Conservation (phyloP, 2,113 vertebrate species). For the Siniperca chuatsi region DNA sequence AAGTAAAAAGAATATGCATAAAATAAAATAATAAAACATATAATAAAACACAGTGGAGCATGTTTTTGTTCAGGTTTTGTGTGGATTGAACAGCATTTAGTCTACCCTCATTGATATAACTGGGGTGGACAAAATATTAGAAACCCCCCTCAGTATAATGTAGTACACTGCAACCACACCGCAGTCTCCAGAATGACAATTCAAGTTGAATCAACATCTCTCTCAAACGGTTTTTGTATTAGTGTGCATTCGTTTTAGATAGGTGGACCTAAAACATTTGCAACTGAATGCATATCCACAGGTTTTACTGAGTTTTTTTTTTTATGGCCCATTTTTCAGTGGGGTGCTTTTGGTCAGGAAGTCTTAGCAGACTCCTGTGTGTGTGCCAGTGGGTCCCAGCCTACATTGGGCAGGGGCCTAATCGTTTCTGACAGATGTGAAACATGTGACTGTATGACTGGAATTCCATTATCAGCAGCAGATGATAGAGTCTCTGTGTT, state of each 20-base stretch:
- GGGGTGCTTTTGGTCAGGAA: constrained; percentile 33
- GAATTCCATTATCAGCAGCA: constrained; percentile 71
- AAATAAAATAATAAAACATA: background rate
- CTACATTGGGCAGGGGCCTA: constrained; percentile 50
- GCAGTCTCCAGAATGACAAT: background rate
- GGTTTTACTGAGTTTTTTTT: background rate
- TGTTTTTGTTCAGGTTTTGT: background rate
- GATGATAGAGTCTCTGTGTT: constrained; percentile 78
- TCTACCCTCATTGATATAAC: background rate
- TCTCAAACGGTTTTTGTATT: background rate
- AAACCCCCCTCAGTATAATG: background rate
- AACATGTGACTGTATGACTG: constrained; percentile 76
- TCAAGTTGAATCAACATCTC: background rate
- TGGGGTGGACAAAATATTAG: background rate
- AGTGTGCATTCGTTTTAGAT: background rate
- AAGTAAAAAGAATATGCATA: background rate
- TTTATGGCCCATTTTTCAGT: constrained; percentile 14
- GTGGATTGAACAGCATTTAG: background rate
- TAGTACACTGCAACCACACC: background rate
- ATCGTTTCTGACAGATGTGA: constrained; percentile 77
- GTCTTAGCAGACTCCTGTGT: constrained; percentile 49
- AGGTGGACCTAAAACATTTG: background rate
- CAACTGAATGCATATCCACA: background rate
- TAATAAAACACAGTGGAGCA: background rate
- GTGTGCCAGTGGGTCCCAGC: constrained; percentile 51